phyloP scores from a whole-genome alignment of 2,113 vertebrate species.

The Neodon shergylaensis region DNA sequence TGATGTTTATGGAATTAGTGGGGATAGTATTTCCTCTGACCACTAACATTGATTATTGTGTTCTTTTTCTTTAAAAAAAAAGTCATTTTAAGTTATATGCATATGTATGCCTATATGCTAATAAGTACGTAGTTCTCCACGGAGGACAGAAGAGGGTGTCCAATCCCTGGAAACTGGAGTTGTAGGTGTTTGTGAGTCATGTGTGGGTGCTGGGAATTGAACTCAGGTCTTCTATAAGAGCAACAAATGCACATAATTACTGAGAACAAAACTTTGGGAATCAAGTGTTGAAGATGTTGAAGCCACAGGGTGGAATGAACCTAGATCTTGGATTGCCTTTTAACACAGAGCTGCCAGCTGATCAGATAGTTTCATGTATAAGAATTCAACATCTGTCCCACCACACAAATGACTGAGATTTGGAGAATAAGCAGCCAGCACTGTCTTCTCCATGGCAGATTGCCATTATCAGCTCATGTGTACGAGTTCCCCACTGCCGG shows the following conservation, averaged over 20 bases:
- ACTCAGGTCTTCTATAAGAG: not conserved
- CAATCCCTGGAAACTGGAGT: not conserved
- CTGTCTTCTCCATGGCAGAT: not conserved
- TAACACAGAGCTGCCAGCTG: not conserved
- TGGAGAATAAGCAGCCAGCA: not conserved
- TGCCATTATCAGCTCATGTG: not conserved
- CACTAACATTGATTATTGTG: slow-evolving; percentile 16
- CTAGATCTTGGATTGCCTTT: slow-evolving; percentile 9
- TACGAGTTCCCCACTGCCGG: not conserved
- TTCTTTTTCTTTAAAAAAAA: not conserved
- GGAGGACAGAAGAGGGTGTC: not conserved
- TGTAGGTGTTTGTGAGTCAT: not conserved
- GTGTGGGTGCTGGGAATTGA: not conserved
- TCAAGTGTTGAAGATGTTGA: not conserved
- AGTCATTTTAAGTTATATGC: not conserved
- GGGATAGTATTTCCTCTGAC: not conserved
- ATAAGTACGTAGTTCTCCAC: not conserved
- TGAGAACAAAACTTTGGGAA: slow-evolving; percentile 32
- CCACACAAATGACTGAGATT: not conserved
- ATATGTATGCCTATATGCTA: not conserved
- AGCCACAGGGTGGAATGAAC: not conserved
- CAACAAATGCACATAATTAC: not conserved
- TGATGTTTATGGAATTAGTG: not conserved
- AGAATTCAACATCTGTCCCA: not conserved
- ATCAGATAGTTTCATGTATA: not conserved